These are phyloP conservation scores for Drosophila fuyamai DNA, from an alignment of 1,140 invertebrate genomes.

Conservation along the genomic window DNA sequence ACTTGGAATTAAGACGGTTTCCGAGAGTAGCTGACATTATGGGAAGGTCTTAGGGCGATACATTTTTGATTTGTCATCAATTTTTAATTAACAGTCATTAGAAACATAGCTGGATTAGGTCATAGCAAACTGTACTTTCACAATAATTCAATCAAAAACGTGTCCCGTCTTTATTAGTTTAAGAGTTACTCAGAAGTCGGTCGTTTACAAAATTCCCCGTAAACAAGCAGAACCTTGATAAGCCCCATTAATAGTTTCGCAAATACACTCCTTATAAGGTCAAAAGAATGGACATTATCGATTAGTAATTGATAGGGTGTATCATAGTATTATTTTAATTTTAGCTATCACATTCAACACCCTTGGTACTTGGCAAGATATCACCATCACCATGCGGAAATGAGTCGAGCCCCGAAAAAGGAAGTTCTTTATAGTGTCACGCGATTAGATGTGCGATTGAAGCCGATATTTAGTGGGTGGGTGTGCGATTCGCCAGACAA, in stretches of 20 bases:
- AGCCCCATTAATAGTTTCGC: conserved; percentile 11
- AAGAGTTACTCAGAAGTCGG: background rate
- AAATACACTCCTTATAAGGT: conserved; percentile 19
- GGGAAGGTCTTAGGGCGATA: background rate
- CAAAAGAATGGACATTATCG: conserved; percentile 9
- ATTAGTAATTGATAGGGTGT: conserved; percentile 10
- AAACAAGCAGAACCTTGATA: background rate
- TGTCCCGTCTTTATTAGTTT: background rate
- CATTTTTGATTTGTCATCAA: too few relatives aligned
- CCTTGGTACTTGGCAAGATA: background rate
- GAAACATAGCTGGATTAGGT: too few relatives aligned
- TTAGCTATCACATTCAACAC: conserved; percentile 26
- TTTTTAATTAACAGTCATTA: too few relatives aligned
- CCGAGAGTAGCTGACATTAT: background rate
- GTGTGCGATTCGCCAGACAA: conserved; percentile 2
- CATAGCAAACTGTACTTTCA: background rate
- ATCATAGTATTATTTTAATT: conserved; percentile 14
- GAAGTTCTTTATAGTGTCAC: conserved; percentile 34
- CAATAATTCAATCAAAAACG: background rate
- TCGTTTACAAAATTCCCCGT: background rate
- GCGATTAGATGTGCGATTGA: conserved; percentile 28
- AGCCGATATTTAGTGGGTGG: conserved; percentile 14
- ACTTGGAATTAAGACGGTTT: background rate
- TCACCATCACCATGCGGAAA: conserved; percentile 52
- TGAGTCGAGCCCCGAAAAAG: conserved; percentile 65